Evolutionary conservation across 1,140 invertebrate genomes (phyloP), one percentile per base, ranked within the genome.

Genomic region (Ericerus pela): DNA sequence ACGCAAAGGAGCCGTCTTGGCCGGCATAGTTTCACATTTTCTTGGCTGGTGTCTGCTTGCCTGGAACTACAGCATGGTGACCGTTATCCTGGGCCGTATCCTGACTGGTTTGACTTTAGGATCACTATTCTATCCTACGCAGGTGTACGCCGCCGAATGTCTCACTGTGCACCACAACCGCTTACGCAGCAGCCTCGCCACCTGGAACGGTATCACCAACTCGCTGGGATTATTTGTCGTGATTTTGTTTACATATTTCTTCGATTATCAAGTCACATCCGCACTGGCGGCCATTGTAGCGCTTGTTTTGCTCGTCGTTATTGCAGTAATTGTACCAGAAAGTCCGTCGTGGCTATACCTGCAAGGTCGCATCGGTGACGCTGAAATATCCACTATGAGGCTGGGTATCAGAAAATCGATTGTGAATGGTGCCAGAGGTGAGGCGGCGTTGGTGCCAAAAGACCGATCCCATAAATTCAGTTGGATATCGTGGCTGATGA

Each of bases 321-420:
- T 77, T 26, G 62, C 75, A 38, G 33, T 76, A 1, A 66, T 77
- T 0, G 65, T 86, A 18, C 81, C 82, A 0, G 85, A 88, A 69
- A 78, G 81, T 14, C 84, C 84, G 1, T 68, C 79, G 24, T 88
- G 83, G 82, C 64, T 84, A 20, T 63, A 75, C 30, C 69, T 73
- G 53, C 69, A 72, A 56, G 74, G 74, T 47, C 69, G 71, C 11
- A 60, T 67, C 6, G 70, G 75, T 0, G 75, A 80, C 53, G 79
- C 80, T 0, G 68, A 75, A 24, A 62, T 63, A 18, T 63, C 71
- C 0, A 63, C 77, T 1, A 74, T 72, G 33, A 73, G 69, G 64
- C 72, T 80, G 63, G 66, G 79, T 61, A 74, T 76, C 27, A 78
- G 60, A 63, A 70, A 10, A 66, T 54, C 62, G 65, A 61, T 63